Evolutionary conservation across 1,140 invertebrate species (phyloP).

Genomic region (Eriocheir sinensis): DNA sequence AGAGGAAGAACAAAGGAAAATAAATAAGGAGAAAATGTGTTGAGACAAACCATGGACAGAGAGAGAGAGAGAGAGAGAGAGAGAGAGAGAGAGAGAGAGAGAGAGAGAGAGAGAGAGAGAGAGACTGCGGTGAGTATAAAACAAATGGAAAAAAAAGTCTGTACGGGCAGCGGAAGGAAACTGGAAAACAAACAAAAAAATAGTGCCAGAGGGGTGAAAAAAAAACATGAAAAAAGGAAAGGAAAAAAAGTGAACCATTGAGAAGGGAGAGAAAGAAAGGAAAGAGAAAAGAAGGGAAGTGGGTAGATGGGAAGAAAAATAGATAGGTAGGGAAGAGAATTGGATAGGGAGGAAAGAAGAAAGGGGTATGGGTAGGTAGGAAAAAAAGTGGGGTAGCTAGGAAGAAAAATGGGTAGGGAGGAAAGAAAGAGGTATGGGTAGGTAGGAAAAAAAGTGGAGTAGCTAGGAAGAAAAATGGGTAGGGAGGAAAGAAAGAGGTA

Average conservation of each 20-base stretch:
- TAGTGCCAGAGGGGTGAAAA: background rate
- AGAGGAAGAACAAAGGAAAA: background rate
- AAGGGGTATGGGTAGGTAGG: background rate
- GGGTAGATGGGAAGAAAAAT: too few species aligned
- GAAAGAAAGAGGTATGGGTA: background rate
- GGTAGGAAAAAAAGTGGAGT: background rate
- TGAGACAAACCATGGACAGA: background rate
- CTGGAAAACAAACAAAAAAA: too few species aligned
- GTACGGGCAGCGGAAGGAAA: too few species aligned
- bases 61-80: conserved; percentile 15
- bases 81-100: background rate
- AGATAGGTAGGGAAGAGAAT: too few species aligned
- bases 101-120: background rate
- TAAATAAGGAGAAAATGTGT: background rate
- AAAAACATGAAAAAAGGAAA: background rate
- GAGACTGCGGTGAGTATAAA: too few species aligned
- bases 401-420: background rate
- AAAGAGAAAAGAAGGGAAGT: background rate
- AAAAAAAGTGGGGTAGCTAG: too few species aligned
- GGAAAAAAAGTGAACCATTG: background rate
- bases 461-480: too few species aligned
- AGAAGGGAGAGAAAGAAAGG: background rate
- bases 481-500: background rate
- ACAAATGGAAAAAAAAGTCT: background rate
- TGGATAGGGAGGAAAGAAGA: too few species aligned